Base-by-base conservation (phyloP, 2,797 vertebrate genomes). In the Calcarius lapponicus region DNA sequence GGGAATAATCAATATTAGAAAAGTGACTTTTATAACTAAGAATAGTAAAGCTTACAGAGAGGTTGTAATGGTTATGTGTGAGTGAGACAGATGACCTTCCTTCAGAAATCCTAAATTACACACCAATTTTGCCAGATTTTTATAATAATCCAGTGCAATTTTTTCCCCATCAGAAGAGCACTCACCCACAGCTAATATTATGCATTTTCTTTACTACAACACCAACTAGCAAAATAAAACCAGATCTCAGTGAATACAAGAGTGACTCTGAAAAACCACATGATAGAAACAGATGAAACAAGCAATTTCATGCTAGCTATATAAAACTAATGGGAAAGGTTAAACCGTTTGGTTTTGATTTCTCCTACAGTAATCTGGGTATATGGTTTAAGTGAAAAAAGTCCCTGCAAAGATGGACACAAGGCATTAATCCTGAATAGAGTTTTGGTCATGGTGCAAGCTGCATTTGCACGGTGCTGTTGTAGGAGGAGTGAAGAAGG, bases 401-500 rank as follows among this genome's bases (percentile, higher is more conserved):
- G 25, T 21, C 10, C 19, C 28, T 50, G 34, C 16, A 82, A 73
- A 83, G 43, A 13, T 45, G 16, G 21, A 47, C 50, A 47, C 5
- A 50, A 38, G 12, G 3, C 17, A 57, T n/a, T 14, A 20, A 14
- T 24, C 26, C 26, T 58, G 42, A 73, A 42, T 18, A 32, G 28
- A 58, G 5, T 43, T 2, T 11, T 31, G 42, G 18, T 58, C 11
- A 7, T 17, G 3, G 13, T 9, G 3, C 19, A 16, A 11, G 28
- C 4, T 60, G 40, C 3, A 0, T 42, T 6, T 3, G 10, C 31
- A 47, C 1, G 0, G 15, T n/a, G 16, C 29, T 72, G 22, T 15
- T 45, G 31, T 5, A 58, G 43, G 40, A 80, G 26, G 16, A 19
- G 10, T 17, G 9, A 42, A 57, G 11, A 50, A 75, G 42, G 32